Evolutionary conservation across 2,888 invertebrate genomes (phyloP), one percentile per base, ranked within the genome.

Genomic region (Liposcelis brunnea): DNA sequence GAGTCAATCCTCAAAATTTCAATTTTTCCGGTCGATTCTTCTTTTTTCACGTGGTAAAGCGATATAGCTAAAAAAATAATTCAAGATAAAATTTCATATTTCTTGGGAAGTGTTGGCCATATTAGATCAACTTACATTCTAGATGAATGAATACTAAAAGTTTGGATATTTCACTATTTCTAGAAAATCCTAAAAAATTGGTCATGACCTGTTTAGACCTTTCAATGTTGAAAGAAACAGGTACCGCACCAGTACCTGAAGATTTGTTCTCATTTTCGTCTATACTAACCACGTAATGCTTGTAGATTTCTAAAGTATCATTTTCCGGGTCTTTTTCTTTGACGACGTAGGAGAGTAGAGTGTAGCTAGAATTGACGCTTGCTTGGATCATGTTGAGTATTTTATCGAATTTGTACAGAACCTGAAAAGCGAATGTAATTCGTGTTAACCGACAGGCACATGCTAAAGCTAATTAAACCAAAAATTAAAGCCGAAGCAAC

Each of bases 361-460:
- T 6, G 8, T 26, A 8, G 8, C 26, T 26, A 6, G 26, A 4
- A 8, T 85, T 85, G 3, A 85, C 70, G 3, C 83, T 79, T 11
- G 84, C 85, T 64, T 87, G 86, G 51, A 84, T 75, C 44, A 84
- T 70, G 57, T 83, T 82, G 2, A 75, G 56, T 50, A 71, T 66
- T 44, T 69, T 66, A 4, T 69, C 59, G 58, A 84, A 80, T 18
- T 69, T 70, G 56, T 80, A 69, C 8, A 86, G 60, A 31, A 70
- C 67, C 53, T 67, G 51, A 2, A 53, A 52, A 49, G 46, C 45
- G 40, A 46, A 47, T 43, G 37, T 42, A 48, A 32, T n/a, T n/a
- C n/a, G n/a, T n/a, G n/a, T n/a, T n/a, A n/a, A n/a, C n/a, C n/a
- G n/a, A n/a, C n/a, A n/a, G n/a, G n/a, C n/a, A 43, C 36, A 49